Percentiles rank a stretch among this genome's conserved stretches.
phyloP scores from a whole-genome alignment of 2,888 invertebrate species.

The Agrochola macilenta region DNA sequence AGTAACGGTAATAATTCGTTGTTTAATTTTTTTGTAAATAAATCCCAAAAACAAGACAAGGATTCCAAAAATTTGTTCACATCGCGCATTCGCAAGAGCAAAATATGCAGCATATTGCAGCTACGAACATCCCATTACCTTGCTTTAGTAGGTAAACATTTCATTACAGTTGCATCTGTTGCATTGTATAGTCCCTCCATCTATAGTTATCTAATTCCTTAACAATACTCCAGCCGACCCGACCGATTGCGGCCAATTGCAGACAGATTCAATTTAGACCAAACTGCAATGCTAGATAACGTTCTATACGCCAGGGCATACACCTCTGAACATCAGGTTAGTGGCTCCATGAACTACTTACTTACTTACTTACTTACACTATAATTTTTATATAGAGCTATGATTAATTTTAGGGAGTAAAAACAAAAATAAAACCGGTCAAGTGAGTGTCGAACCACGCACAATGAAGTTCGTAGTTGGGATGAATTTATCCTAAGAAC shows the following conservation, averaged over 20 bases:
- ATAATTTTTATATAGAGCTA: background rate
- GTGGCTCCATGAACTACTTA: constrained; percentile 5
- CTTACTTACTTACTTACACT: background rate
- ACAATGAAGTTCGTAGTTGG: too few species aligned
- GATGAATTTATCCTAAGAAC: too few species aligned
- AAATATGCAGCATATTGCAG: background rate
- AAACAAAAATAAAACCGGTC: too few species aligned
- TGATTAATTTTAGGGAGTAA: background rate
- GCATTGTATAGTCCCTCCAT: background rate
- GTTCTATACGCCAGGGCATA: constrained; percentile 95
- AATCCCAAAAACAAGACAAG: background rate
- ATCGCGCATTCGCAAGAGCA: too few species aligned
- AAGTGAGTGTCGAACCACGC: too few species aligned
- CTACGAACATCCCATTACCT: background rate
- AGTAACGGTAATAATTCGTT: constrained; percentile 7
- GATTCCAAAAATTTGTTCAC: too few species aligned
- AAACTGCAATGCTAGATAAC: constrained; percentile 94
- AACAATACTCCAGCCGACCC: constrained; percentile 91
- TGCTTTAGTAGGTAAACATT: too few species aligned
- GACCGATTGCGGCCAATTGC: constrained; percentile 93
- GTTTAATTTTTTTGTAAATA: background rate
- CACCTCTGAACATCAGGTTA: constrained; percentile 94
- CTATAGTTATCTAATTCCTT: constrained; percentile 49
- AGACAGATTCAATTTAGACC: constrained; percentile 94
- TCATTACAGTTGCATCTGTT: constrained; percentile 23